Base-by-base conservation (phyloP, 1,140 invertebrate species). In the Drusus annulatus region DNA sequence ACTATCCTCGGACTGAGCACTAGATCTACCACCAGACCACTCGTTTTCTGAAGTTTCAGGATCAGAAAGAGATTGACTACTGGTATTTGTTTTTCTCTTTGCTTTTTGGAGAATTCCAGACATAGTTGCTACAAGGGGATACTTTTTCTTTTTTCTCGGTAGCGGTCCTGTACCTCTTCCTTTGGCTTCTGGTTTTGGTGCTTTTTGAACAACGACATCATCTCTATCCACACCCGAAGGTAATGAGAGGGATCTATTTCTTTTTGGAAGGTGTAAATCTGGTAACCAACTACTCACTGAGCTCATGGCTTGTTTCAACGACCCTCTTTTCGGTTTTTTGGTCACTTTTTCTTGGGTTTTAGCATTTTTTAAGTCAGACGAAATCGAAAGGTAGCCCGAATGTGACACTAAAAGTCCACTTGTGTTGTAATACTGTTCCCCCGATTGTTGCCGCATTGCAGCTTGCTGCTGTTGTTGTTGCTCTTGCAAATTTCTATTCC, bases 281-380 rank as follows among this genome's bases (percentile, higher is more conserved):
- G 95, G 95, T 36, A 97, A 87, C 92, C 95, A 95, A 84, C 93
- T 93, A 84, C 92, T 95, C 84, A 96, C 92, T 1, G 94, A 94
- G 85, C 91, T 94, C 93, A 96, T 95, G 0, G 95, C 95, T 56
- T 94, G 93, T 87, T 95, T 95, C 56, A 95, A 85, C 1, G 93
- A 94, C n/a, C 92, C 92, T 78, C 93, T 86, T 86, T 93, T 93
- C 31, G 93, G 90, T 86, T 95, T 95, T 87, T 94, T 94, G 3
- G 85, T 83, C 62, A 89, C 83, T 86, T 93, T 93, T 82, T 92
- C 91, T 84, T 93, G 91, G 17, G 84, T 60, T 84, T 90, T 88
- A 77, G 86, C 84, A 45, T 91, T 88, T 86, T 93, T 94, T 21
- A 93, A 89, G 85, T 94, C 93, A 19, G 92, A 89, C 3, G 93